These are phyloP conservation scores for Neuroscelio doddi DNA, from an alignment of 2,888 invertebrate species.

Conservation along the genomic window DNA sequence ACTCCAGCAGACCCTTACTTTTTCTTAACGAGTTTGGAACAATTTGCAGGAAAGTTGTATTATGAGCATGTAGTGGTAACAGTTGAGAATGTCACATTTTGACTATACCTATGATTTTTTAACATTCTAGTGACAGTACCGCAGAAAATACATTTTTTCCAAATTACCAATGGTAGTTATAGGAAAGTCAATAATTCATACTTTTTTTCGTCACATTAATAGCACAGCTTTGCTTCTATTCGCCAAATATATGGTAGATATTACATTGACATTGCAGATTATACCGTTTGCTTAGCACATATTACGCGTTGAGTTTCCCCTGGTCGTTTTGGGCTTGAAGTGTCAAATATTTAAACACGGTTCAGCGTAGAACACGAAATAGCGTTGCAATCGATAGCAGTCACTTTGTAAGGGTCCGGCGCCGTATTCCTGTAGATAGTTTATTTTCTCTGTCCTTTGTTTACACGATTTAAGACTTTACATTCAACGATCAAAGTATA, in stretches of 20 bases:
- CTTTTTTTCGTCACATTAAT: constrained; percentile 19
- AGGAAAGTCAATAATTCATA: too few relatives aligned
- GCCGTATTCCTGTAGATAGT: constrained; percentile 25
- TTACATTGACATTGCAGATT: constrained; percentile 69
- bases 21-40: too few relatives aligned
- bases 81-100: too few relatives aligned
- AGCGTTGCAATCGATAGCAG: constrained; percentile 57
- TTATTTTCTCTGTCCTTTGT: constrained; percentile 14
- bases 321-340: constrained; percentile 44
- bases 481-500: too few relatives aligned
- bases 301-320: constrained; percentile 51
- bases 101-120: too few relatives aligned
- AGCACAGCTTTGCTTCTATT: constrained; percentile 26
- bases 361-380: constrained; percentile 61
- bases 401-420: constrained; percentile 45
- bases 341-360: constrained; percentile 67
- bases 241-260: constrained; percentile 55
- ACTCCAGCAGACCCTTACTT: too few relatives aligned
- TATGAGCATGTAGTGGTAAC: too few relatives aligned
- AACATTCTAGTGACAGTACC: too few relatives aligned
- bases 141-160: too few relatives aligned
- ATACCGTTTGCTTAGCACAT: constrained; percentile 66
- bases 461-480: not conserved
- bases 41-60: too few relatives aligned
- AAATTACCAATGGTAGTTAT: too few relatives aligned